Conservation (phyloP, 2,113 vertebrate genomes). For the Gallinago paraguaiae region DNA sequence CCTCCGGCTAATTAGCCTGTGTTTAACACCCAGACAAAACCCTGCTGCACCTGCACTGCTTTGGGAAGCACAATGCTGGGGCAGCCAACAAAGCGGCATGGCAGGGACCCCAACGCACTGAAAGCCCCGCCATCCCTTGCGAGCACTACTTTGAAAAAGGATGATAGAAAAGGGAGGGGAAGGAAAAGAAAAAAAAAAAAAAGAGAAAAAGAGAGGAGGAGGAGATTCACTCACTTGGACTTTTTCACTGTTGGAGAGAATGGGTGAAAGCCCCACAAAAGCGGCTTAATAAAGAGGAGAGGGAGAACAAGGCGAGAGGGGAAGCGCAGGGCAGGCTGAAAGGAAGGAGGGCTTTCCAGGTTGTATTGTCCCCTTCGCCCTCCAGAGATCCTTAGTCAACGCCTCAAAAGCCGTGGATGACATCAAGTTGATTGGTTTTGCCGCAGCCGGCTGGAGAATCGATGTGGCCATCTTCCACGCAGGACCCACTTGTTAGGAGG, state of each 20-base stretch:
- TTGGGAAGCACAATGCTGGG: constrained; percentile 30
- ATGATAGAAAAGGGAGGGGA: not conserved
- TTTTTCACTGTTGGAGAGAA: constrained; percentile 62
- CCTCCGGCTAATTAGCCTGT: not conserved
- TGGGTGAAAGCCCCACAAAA: constrained; percentile 53
- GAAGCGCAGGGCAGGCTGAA: constrained; percentile 53
- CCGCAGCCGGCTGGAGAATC: not conserved
- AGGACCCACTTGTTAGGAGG: not conserved
- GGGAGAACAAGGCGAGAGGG: constrained; percentile 36
- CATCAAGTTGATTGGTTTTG: constrained; percentile 59
- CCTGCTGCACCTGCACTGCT: constrained; percentile 64
- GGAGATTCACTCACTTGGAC: constrained; percentile 40
- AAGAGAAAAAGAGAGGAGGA: not conserved
- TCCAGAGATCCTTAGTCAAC: not conserved
- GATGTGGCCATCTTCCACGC: not conserved
- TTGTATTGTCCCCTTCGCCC: constrained; percentile 28
- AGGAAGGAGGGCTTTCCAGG: constrained; percentile 46
- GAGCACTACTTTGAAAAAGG: not conserved
- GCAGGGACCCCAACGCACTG: not conserved
- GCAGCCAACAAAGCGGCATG: constrained; percentile 53
- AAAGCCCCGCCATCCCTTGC: not conserved
- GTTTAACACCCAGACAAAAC: constrained; percentile 52
- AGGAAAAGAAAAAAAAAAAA: not conserved
- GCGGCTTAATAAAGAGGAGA: constrained; percentile 43
- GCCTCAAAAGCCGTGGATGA: constrained; percentile 24